A percentile compares a stretch with the other conserved stretches of the same genome.
Conservation (phyloP, 2,113 vertebrate genomes). For the Parus major region DNA sequence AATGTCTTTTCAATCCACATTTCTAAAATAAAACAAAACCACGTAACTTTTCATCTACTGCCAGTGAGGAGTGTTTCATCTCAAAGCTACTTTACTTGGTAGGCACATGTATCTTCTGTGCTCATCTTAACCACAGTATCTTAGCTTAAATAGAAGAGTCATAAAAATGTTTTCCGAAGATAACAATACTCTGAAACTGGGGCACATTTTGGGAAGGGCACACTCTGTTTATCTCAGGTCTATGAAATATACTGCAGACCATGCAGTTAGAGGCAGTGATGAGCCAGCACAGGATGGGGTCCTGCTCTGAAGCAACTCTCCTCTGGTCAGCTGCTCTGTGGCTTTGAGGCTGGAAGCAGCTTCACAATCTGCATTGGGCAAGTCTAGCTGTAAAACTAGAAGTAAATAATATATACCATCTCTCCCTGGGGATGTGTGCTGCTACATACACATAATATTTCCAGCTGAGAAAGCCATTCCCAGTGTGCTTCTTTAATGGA, state of each 20-base stretch:
- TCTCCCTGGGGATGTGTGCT: not conserved
- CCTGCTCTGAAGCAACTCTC: not conserved
- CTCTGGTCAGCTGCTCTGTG: not conserved
- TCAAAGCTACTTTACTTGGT: not conserved
- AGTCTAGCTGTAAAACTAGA: not conserved
- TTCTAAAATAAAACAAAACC: not conserved
- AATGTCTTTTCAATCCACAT: not conserved
- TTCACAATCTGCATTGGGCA: not conserved
- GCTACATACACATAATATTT: not conserved
- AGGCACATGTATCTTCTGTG: not conserved
- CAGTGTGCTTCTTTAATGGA: not conserved
- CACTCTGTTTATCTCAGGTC: not conserved
- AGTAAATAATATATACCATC: conserved; percentile 6
- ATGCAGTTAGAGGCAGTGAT: not conserved
- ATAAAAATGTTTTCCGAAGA: not conserved
- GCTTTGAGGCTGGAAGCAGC: not conserved
- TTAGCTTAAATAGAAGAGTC: not conserved
- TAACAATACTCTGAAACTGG: not conserved
- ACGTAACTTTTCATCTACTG: not conserved
- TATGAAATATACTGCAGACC: not conserved
- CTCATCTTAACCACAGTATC: not conserved
- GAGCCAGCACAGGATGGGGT: not conserved
- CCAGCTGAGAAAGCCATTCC: not conserved
- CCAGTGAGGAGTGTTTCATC: not conserved
- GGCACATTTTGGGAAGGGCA: not conserved